Base-by-base conservation (phyloP, 2,113 vertebrate species). In the Hemicordylus capensis region DNA sequence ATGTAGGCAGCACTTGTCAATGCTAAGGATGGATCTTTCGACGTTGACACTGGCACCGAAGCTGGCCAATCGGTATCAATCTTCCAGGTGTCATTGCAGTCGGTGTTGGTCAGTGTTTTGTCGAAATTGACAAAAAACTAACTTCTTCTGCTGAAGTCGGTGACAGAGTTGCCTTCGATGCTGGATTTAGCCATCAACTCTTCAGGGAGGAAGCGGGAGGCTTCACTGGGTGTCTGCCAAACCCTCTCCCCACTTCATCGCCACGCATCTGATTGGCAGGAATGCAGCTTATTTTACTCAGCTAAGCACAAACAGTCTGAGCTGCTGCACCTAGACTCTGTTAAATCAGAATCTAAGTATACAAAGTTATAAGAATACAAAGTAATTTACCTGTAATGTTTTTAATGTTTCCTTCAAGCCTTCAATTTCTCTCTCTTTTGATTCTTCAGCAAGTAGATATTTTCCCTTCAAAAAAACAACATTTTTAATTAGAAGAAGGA, bases 381-480 rank as follows among this genome's bases (percentile, higher is more conserved):
- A 67, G 69, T n/a, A 88, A n/a, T 80, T 89, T 97, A 99, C 98
- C 98, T 99, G 98, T 75, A 98, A 94, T 11, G 90, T 86, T 96
- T 98, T 99, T 83, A 99, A 93, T 86, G 98, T 96, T 94, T 99
- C 98, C 86, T 98, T 99, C 77, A 99, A 92, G 89, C 96, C 98
- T 93, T 95, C 96, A 51, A 98, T 97, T 96, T 99, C 98, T 93
- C 97, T 99, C 93, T 98, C 98, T 94, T 98, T 99, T 92, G 97
- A 93, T 95, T 98, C 97, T 54, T 95, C 93, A 91, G 90, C 96
- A 95, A 98, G 93, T 72, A 98, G 97, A 86, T 96, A 96, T 93
- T 96, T 98, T 89, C 97, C 98, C 98, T 99, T 95, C 87, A 94
- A 96, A 93, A n/a, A 94, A 91, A 94, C 92, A 86, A 1, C 28